Percentiles rank a stretch among this genome's conserved stretches.
Conservation (phyloP, 2,888 invertebrate genomes). For the Caenorhabditis auriculariae region DNA sequence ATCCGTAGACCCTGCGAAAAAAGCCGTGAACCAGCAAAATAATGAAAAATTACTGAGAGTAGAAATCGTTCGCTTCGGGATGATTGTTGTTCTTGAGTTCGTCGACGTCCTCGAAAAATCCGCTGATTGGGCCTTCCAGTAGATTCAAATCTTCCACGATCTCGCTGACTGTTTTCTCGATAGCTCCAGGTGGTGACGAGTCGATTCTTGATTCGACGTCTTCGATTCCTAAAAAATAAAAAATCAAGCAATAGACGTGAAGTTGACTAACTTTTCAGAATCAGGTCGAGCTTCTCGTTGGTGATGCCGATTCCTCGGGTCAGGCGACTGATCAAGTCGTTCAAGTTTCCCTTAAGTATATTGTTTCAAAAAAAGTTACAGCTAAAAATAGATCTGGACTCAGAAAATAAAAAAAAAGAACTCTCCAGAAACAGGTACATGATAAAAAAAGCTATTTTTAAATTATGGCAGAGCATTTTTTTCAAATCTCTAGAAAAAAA, state of each 20-base stretch:
- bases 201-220: slow-evolving; percentile 54
- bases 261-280: slow-evolving; percentile 39
- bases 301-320: slow-evolving; percentile 59
- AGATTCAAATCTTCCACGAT: slow-evolving; percentile 59
- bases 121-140: slow-evolving; percentile 58
- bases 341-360: slow-evolving; percentile 46
- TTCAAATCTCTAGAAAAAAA: no score
- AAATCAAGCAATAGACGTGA: neutral
- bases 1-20: slow-evolving; percentile 64
- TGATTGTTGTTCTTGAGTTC: slow-evolving; percentile 51
- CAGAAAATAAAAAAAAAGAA: no score
- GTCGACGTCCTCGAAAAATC: slow-evolving; percentile 61
- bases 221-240: slow-evolving; percentile 53
- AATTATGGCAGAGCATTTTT: no score
- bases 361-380: no score
- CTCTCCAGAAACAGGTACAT: no score
- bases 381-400: no score
- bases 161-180: slow-evolving; percentile 49
- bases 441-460: no score
- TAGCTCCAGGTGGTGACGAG: slow-evolving; percentile 42
- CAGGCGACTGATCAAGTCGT: slow-evolving; percentile 56
- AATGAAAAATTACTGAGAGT: slow-evolving; percentile 40
- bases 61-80: slow-evolving; percentile 57
- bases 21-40: neutral
- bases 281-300: slow-evolving; percentile 63